Base-by-base conservation (phyloP, 2,888 invertebrate species). In the Melieria crassipennis region DNA sequence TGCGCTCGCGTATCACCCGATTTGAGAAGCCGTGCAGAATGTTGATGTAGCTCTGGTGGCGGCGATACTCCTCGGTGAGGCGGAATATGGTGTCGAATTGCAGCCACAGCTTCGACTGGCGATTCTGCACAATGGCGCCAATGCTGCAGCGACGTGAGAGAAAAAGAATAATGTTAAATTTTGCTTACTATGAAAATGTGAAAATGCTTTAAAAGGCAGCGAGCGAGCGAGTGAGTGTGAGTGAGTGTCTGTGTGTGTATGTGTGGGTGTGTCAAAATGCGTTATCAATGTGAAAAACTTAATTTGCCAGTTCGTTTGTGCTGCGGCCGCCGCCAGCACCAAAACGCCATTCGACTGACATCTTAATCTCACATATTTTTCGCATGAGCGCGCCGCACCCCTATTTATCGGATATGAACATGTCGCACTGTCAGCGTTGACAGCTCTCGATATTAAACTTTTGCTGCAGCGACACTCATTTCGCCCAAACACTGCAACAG, bases 81-180 rank as follows among this genome's bases (percentile, higher is more conserved):
- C 89, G 87, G 85, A 91, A 94, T 63, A 93, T 81, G 4, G 88
- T 86, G 74, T 92, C 89, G 10, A 87, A 82, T 82, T 90, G 89
- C 0, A 92, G 83, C 90, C 92, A 92, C 4, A 93, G 88, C 76
- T 88, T 89, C 0, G 88, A 86, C 85, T 89, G 89, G 50, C 89
- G 86, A 63, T 82, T 86, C 79, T 88, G 88, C 56, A 89, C 86
- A 65, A 89, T 88, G 72, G 87, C 86, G 57, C 89, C 89, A 72
- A 89, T 88, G 76, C 89, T 90, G 66, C 13, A 57, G 11, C 45
- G 63, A 50, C 9, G 11, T 13, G 4, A 3, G 16, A 47, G 5
- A 42, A 56, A 30, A 66, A 13, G 42, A 9, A n/a, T n/a, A 55
- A 10, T 30, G 30, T 30, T 30, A 16, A 57, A 30, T 30, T 30